phyloP scores from a whole-genome alignment of 1,140 invertebrate species.

The honey bee (Apis mellifera) region DNA sequence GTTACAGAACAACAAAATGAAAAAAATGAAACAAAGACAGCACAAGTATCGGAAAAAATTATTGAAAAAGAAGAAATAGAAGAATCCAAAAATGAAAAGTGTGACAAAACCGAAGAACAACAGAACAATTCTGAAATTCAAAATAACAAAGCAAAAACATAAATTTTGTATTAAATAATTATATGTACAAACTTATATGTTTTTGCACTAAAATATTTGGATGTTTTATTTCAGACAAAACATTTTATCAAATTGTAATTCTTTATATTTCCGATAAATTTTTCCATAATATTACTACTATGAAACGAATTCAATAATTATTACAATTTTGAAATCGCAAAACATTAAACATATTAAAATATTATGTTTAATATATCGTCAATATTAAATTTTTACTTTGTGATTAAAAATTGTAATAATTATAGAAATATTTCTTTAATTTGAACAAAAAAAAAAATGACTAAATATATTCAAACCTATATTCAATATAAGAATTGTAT shows the following conservation, averaged over 20 bases:
- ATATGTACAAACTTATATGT: not conserved
- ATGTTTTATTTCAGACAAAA: conserved; percentile 1
- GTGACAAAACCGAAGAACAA: conserved; percentile 63
- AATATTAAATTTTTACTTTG: conserved; percentile 1
- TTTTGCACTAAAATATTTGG: conserved; percentile 3
- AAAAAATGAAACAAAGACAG: not conserved
- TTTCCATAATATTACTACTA: not conserved
- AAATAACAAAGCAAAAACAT: conserved; percentile 74
- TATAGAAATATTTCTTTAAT: not conserved
- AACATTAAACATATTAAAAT: not conserved
- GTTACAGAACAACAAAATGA: conserved; percentile 14
- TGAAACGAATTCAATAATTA: not conserved
- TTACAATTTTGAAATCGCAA: conserved; percentile 18
- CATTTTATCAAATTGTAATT: not conserved
- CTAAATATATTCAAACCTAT: conserved; percentile 8
- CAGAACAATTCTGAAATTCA: conserved; percentile 72
- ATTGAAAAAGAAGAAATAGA: conserved; percentile 36
- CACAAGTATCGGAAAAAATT: conserved; percentile 27
- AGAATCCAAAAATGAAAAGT: conserved; percentile 59
- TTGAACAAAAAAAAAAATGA: conserved; percentile 7
- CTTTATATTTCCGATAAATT: conserved; percentile 23
- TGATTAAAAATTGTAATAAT: conserved; percentile 9
- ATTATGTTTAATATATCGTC: not conserved
- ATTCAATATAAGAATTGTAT: conserved; percentile 30
- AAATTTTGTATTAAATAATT: conserved; percentile 49